phyloP scores from a whole-genome alignment of 2,888 invertebrate genomes.

The Trachelus stipa region DNA sequence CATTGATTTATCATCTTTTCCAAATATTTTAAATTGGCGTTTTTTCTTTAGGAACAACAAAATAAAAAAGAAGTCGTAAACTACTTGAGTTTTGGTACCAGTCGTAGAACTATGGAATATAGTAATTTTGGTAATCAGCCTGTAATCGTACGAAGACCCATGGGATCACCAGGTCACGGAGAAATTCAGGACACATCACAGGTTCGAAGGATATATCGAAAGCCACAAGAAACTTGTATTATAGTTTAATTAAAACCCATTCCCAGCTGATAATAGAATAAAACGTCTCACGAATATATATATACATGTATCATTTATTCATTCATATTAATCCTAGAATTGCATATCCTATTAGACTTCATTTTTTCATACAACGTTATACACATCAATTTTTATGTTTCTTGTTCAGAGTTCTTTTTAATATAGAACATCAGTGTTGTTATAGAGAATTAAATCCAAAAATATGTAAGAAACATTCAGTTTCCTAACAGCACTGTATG shows the following conservation, averaged over 20 bases:
- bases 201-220: conserved; percentile 44
- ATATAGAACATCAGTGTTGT: background rate
- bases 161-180: conserved; percentile 10
- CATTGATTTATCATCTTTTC: background rate
- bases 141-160: conserved; percentile 50
- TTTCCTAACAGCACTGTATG: background rate
- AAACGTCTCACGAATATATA: conserved; percentile 4
- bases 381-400: background rate
- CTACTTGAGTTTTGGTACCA: conserved; percentile 58
- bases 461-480: background rate
- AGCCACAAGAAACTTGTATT: conserved; percentile 48
- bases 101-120: conserved; percentile 59
- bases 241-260: conserved; percentile 39
- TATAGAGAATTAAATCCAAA: background rate
- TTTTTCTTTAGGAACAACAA: conserved; percentile 47
- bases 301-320: background rate
- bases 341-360: conserved; percentile 2
- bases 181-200: conserved; percentile 25
- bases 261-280: background rate
- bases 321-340: background rate
- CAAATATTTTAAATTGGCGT: background rate
- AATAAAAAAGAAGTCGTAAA: conserved; percentile 40
- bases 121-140: conserved; percentile 62
- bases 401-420: background rate
- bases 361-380: conserved; percentile 3